phyloP scores from a whole-genome alignment of 2,888 invertebrate species.

The Ceramica pisi region DNA sequence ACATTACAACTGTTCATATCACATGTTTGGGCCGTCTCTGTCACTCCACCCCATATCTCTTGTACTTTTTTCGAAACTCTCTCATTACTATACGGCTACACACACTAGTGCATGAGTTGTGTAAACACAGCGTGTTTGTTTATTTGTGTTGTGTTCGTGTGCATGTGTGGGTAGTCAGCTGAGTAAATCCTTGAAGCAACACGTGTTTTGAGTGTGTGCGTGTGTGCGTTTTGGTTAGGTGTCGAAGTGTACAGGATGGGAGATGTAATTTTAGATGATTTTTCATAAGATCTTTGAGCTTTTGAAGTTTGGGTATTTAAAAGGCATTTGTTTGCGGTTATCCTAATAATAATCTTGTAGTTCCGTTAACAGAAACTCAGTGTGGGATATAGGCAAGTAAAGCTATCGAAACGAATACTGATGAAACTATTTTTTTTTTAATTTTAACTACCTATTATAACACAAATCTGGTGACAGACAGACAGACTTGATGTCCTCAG shows the following conservation, averaged over 20 bases:
- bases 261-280: slow-evolving; percentile 69
- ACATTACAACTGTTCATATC: slow-evolving; percentile 48
- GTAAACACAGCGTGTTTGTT: slow-evolving; percentile 77
- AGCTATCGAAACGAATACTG: background rate
- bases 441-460: too few relatives aligned
- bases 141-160: slow-evolving; percentile 69
- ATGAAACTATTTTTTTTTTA: too few relatives aligned
- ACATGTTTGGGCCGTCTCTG: slow-evolving; percentile 67
- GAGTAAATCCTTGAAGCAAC: slow-evolving; percentile 78
- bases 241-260: slow-evolving; percentile 67
- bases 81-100: slow-evolving; percentile 78
- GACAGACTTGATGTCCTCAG: too few relatives aligned
- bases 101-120: slow-evolving; percentile 74
- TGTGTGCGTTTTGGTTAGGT: slow-evolving; percentile 72
- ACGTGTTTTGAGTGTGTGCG: slow-evolving; percentile 72
- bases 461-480: too few relatives aligned
- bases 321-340: slow-evolving; percentile 49
- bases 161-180: slow-evolving; percentile 85
- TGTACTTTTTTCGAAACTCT: slow-evolving; percentile 87
- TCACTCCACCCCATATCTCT: slow-evolving; percentile 80
- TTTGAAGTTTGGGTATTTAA: slow-evolving; percentile 51
- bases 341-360: slow-evolving; percentile 21
- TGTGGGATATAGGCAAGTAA: background rate
- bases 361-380: slow-evolving; percentile 3
- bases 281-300: slow-evolving; percentile 52